Evolutionary conservation across 2,797 vertebrate genomes (phyloP).

Genomic region (Onychomys leucogaster): DNA sequence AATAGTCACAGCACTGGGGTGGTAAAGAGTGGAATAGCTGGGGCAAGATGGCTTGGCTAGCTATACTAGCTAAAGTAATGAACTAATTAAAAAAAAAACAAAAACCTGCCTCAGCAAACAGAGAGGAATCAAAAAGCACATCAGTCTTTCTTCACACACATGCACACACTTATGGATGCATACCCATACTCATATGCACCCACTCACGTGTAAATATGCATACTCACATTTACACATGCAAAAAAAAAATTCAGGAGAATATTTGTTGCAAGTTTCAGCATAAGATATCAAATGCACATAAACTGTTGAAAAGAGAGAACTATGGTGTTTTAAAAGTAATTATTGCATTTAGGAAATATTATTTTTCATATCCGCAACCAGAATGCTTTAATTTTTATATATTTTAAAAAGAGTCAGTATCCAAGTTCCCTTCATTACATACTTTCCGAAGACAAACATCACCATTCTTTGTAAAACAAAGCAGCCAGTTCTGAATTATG

Average conservation of each 20-base stretch:
- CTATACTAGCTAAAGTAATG: background rate
- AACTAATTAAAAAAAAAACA: background rate
- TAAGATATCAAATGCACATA: background rate
- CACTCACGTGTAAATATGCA: background rate
- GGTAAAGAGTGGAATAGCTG: background rate
- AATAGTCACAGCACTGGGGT: background rate
- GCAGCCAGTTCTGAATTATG: background rate
- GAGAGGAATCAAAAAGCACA: background rate
- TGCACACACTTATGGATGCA: background rate
- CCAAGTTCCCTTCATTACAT: background rate
- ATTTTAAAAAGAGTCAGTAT: background rate
- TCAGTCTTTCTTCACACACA: background rate
- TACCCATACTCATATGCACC: too few relatives aligned
- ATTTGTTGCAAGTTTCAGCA: background rate
- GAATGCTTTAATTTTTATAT: background rate
- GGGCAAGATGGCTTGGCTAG: background rate
- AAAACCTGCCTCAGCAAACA: background rate
- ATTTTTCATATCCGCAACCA: background rate
- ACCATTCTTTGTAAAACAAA: conserved; percentile 17
- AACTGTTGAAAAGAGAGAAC: background rate
- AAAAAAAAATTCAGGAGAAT: background rate
- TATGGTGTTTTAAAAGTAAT: background rate
- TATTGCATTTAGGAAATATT: background rate
- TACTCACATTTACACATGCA: background rate
- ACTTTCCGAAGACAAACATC: background rate